Evolutionary conservation across 1,140 invertebrate species (phyloP), one percentile per base, ranked within the genome.

Genomic region (Conus betulinus): DNA sequence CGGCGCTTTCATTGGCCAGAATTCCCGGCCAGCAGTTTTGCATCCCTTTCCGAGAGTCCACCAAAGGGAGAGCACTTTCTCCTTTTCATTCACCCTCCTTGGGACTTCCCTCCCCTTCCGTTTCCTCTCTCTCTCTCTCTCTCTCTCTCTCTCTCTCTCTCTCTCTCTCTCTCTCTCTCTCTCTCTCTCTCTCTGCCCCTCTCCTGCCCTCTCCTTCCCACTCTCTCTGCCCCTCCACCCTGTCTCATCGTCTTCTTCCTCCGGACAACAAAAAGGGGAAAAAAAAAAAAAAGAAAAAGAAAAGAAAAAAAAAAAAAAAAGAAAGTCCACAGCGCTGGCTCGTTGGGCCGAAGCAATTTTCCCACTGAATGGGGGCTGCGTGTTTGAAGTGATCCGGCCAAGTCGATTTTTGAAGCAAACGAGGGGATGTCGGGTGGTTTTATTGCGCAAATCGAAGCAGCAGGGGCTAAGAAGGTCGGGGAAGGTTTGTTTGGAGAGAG

Each of bases 331-430:
- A 20, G 6, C 67, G 67, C 23, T 57, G 27, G 57, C 74, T 78
- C 53, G 71, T 74, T 87, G 71, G 71, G 85, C 74, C 20, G 51
- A 87, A 87, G 85, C 85, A 87, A 87, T 87, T 87, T 87, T 79
- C 84, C 53, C 85, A 74, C 20, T 78, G 85, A 87, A 87, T 87
- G 71, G 74, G 74, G 23, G 52, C 25, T 78, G 71, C 53, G 85
- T 87, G 85, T 87, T 87, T 87, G 85, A 87, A 87, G 85, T 87
- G 67, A 87, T 76, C 85, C 51, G 71, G 71, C 39, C 27, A 57
- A 79, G 85, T 87, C 85, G 85, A 87, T 87, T 87, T 79, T 87
- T 87, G 85, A 57, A 87, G 71, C 71, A 78, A 78, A 79, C 53
- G 85, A 87, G 85, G 71, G 71, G 85, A 78, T 55, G 71, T 78